Percentiles rank a stretch among this genome's conserved stretches.
These are phyloP conservation scores for Chroicocephalus ridibundus DNA, from an alignment of 2,113 vertebrate species.

Conservation along the genomic window DNA sequence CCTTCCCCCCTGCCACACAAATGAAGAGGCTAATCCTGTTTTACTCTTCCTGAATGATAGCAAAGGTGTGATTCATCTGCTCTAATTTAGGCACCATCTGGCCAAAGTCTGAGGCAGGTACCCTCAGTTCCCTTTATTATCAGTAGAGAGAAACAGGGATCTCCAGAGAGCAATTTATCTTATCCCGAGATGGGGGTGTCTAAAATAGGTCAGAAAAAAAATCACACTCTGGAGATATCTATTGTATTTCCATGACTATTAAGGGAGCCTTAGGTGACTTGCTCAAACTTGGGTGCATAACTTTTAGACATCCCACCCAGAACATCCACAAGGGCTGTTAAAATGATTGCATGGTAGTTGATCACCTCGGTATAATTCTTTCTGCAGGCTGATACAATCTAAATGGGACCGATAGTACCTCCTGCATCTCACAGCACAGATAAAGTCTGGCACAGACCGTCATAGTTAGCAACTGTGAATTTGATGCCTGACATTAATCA, in stretches of 20 bases:
- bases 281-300: background rate
- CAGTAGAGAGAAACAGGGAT: background rate
- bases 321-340: background rate
- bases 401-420: background rate
- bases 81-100: conserved; percentile 52
- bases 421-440: background rate
- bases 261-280: background rate
- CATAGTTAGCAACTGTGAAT: background rate
- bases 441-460: background rate
- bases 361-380: background rate
- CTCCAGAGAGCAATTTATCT: conserved; percentile 40
- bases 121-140: background rate
- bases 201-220: conserved; percentile 22
- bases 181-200: background rate
- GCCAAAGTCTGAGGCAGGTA: conserved; percentile 16
- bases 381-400: background rate
- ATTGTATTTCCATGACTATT: background rate
- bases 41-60: background rate
- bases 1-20: background rate
- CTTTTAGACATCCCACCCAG: background rate
- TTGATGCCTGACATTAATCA: conserved; percentile 15
- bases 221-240: conserved; percentile 3
- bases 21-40: background rate
- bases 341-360: background rate
- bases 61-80: conserved; percentile 40